phyloP scores from a whole-genome alignment of 2,888 invertebrate species.

The Pogonocherus hispidulus region DNA sequence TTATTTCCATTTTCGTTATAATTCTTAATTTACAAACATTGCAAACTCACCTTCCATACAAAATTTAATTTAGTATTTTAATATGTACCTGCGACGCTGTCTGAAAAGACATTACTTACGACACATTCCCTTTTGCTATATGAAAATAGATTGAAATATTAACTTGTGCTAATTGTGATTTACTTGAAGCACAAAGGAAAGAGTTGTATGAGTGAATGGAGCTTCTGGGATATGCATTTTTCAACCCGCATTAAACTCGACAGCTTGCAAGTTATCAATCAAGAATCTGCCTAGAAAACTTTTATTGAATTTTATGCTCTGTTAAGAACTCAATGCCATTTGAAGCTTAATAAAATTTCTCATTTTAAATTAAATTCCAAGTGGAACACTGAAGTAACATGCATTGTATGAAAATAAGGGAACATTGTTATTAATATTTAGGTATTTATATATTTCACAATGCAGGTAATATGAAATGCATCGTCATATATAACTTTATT shows the following conservation, averaged over 20 bases:
- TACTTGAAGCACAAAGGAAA: background rate
- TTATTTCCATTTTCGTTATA: too few species aligned
- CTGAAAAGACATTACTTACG: background rate
- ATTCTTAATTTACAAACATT: background rate
- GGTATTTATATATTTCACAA: background rate
- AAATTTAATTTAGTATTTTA: background rate
- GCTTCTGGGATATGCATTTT: background rate
- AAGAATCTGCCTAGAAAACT: slow-evolving; percentile 4
- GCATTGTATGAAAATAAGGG: background rate
- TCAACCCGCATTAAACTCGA: background rate
- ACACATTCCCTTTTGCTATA: background rate
- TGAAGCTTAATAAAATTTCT: background rate
- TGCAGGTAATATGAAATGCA: background rate
- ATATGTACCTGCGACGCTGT: background rate
- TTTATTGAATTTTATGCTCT: slow-evolving; percentile 12
- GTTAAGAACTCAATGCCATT: background rate
- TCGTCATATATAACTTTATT: background rate
- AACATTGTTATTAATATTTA: background rate
- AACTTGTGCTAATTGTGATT: background rate
- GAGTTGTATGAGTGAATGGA: background rate
- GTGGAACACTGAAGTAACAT: background rate
- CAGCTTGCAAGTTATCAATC: slow-evolving; percentile 5
- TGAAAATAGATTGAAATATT: background rate
- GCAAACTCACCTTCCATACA: background rate
- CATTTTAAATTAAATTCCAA: background rate